Evolutionary conservation across 2,888 invertebrate species (phyloP), one percentile per base, ranked within the genome.

Genomic region (Heliconius sara): DNA sequence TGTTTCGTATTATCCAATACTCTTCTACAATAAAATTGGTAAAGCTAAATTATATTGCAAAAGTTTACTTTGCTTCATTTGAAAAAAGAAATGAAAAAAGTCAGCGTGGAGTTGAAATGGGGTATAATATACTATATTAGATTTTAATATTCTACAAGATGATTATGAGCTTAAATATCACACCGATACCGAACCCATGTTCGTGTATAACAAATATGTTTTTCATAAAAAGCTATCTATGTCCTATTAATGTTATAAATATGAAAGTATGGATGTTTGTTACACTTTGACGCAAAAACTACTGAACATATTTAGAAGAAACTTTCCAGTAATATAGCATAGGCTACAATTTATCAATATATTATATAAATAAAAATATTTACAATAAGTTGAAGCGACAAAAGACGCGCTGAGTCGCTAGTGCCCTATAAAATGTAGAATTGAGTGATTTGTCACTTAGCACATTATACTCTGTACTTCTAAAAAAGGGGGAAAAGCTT

Each of bases 1-100:
- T 73, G 73, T 73, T 60, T 60, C 60, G n/a, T 16, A 60, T 73
- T 60, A 73, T 34, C 34, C 57, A 73, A 73, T 57, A 60, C 73
- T 27, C n/a, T 52, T n/a, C 68, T 34, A 13, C 34, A 73, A 57
- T 57, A 73, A 73, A 73, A 60, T 73, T 60, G 60, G n/a, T 60
- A 73, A 30, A 73, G n/a, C 34, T 60, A 57, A 60, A 34, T 73
- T 73, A n/a, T 60, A 60, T 73, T 30, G 57, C 72, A 34, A 57
- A 57, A 57, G 52, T 57, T 34, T 30, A 30, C n/a, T 73, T 60
- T 16, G 16, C 57, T 57, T 57, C 30, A 34, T 30, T 30, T 39
- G 22, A 57, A 72, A 68, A 22, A 39, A 16, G 19, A 67, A 39
- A 68, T 68, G 6, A 12, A 16, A 70, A 39, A 70, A 25, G n/a